phyloP scores from a whole-genome alignment of 2,113 vertebrate genomes.

The Tonatia bakeri region DNA sequence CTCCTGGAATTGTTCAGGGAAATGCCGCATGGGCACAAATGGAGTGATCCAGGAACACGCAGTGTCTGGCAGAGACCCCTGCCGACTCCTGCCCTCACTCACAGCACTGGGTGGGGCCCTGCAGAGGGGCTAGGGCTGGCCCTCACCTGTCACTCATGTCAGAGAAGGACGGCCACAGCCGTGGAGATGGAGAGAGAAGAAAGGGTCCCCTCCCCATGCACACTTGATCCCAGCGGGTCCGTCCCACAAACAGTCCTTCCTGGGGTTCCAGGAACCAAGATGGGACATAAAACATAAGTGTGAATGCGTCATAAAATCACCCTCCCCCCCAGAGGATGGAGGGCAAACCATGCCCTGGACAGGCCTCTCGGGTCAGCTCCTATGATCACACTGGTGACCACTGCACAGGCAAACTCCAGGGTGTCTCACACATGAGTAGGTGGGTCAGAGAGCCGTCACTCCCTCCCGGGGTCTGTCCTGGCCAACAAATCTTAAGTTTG shows the following conservation, averaged over 20 bases:
- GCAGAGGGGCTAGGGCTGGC: rapidly evolving
- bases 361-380: background rate
- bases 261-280: conserved; percentile 19
- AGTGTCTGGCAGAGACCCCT: background rate
- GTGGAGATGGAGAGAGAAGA: background rate
- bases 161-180: background rate
- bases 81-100: background rate
- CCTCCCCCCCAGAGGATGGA: conserved; percentile 4
- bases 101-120: rapidly evolving
- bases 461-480: rapidly evolving
- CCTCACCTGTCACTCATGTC: rapidly evolving
- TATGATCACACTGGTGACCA: background rate
- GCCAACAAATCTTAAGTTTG: rapidly evolving
- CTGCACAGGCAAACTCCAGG: background rate
- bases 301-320: conserved; percentile 20
- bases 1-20: background rate
- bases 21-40: rapidly evolving
- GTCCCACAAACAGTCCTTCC: conserved; percentile 12
- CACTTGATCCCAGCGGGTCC: rapidly evolving
- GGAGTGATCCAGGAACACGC: background rate
- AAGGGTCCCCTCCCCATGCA: background rate
- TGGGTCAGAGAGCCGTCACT: too few species aligned
- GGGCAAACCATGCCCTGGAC: conserved; percentile 12
- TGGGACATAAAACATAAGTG: conserved; percentile 9
- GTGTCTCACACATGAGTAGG: rapidly evolving